Base-by-base conservation (phyloP, 2,888 invertebrate species). In the Ectemnius cavifrons region DNA sequence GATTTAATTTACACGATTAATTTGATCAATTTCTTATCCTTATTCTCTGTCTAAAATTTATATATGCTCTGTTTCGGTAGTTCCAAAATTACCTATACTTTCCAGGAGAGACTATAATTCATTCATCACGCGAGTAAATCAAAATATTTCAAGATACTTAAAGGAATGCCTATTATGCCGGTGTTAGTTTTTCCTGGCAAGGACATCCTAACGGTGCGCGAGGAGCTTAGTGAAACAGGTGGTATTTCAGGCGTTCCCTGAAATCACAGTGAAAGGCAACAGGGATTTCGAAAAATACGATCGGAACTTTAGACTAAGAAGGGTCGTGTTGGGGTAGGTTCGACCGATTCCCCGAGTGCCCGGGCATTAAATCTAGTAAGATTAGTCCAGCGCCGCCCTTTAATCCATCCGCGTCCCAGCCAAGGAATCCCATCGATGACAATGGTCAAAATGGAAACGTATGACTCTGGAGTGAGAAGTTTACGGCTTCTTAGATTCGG, bases 251-350 rank as follows among this genome's bases (percentile, higher is more conserved):
- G 59, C 23, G 37, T 71, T 67, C 57, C 67, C 11, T 63, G 61
- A 52, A 49, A 62, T 16, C 60, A 56, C 52, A 47, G 57, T 52
- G 65, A 65, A 63, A 66, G 66, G 56, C 46, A 20, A 61, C 6
- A 18, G 47, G 58, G 28, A 46, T 67, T 73, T 79, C 67, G 66
- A 16, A 67, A 63, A 71, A 71, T 47, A 62, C 75, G 78, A 68
- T 70, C 63, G 75, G 73, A 56, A 74, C 69, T 63, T 49, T 63
- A 72, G 63, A 62, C 73, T 73, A 82, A 78, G 78, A 74, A 77
- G 72, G 69, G 67, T 65, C 69, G 16, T 18, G 71, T 80, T 82
- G 80, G 68, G 82, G 74, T 82, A 82, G 80, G 80, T 78, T 78
- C 56, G 66, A 27, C 46, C 60, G 60, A 72, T 56, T 62, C 64